Conservation (phyloP, 2,113 vertebrate species). For the Aspidoscelis tigris region DNA sequence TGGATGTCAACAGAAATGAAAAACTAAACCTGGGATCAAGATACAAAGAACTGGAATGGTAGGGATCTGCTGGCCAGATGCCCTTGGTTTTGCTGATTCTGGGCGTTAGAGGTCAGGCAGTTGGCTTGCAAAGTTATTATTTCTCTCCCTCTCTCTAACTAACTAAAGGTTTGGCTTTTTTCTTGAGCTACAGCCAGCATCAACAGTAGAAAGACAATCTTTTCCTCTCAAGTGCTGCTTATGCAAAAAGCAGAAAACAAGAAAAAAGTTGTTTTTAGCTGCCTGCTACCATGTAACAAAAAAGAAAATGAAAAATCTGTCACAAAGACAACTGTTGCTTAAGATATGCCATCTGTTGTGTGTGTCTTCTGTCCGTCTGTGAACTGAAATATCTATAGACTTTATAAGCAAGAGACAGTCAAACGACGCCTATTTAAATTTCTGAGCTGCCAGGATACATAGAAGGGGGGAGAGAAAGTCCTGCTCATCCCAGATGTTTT, state of each 20-base stretch:
- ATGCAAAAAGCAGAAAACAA: not conserved
- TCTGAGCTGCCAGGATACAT: accelerated
- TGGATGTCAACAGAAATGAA: not conserved
- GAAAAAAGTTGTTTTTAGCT: not conserved
- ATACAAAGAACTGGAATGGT: not conserved
- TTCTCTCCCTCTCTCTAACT: not conserved
- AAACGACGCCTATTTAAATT: accelerated
- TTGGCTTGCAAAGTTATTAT: not conserved
- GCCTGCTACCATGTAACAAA: not conserved
- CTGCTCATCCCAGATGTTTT: not conserved
- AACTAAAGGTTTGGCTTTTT: not conserved
- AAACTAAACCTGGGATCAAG: not conserved
- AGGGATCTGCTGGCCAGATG: not conserved
- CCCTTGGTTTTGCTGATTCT: not conserved
- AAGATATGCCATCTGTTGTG: not conserved
- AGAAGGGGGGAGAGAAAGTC: not conserved
- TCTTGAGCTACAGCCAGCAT: not conserved
- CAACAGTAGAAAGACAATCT: not conserved
- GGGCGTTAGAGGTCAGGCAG: not conserved
- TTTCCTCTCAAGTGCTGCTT: not conserved
- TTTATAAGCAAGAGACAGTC: not conserved
- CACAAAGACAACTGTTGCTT: not conserved
- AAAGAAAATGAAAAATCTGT: not conserved
- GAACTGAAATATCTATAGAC: accelerated
- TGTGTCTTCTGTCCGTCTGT: not conserved